Evolutionary conservation across 2,888 invertebrate genomes (phyloP).

Genomic region (Oconnorella tubifera): DNA sequence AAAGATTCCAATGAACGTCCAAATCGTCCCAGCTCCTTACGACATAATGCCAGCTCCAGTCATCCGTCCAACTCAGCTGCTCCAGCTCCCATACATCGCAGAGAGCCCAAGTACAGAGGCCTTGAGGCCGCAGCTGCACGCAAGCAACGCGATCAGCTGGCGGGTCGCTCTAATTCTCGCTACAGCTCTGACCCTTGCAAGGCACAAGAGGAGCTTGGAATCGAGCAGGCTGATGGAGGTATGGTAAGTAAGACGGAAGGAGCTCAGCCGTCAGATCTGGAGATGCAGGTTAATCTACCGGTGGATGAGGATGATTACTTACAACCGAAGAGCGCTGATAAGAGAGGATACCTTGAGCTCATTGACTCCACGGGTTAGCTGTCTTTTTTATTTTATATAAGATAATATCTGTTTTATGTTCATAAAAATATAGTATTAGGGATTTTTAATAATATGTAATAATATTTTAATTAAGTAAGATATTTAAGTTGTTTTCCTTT

Average conservation of each 20-base stretch:
- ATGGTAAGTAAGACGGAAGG: neutral
- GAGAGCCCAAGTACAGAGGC: conserved; percentile 16
- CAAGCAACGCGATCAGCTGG: neutral
- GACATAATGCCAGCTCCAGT: no score
- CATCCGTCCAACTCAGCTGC: no score
- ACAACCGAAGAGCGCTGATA: conserved; percentile 65
- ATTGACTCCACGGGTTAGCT: neutral
- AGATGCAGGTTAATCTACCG: conserved; percentile 61
- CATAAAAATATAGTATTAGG: no score
- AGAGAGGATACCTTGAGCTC: conserved; percentile 5
- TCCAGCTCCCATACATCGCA: neutral
- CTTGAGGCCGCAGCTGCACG: conserved; percentile 57
- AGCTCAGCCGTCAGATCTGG: neutral
- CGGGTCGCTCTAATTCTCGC: no score
- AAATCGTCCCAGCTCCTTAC: no score
- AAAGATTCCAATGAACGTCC: no score
- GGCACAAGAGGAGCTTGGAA: conserved; percentile 40
- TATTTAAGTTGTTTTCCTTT: no score
- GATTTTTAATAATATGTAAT: no score
- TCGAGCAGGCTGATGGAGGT: no score
- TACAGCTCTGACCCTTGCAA: conserved; percentile 83
- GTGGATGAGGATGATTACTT: conserved; percentile 93
- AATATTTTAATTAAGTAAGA: no score
- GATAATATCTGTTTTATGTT: no score
- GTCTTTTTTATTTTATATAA: no score